Percentiles rank a stretch among this genome's conserved stretches.
Conservation (phyloP, 2,797 vertebrate species). For the Acanthornis magna region DNA sequence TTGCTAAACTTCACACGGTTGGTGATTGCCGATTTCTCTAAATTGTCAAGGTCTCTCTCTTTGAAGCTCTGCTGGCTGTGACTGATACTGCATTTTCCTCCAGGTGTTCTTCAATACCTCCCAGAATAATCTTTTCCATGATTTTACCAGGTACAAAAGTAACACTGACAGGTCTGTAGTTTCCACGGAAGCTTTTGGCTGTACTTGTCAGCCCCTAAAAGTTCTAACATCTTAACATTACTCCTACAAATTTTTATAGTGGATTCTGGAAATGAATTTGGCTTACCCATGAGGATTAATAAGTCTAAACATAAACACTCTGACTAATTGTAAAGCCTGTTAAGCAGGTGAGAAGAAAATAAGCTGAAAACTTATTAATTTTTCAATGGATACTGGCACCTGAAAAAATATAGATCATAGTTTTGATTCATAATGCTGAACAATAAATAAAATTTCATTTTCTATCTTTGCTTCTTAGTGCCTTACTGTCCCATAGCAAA, state of each 20-base stretch:
- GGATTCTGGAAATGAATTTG: neutral
- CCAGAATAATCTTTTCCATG: neutral
- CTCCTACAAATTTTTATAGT: neutral
- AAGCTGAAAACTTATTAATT: neutral
- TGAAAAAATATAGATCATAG: neutral
- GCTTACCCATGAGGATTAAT: neutral
- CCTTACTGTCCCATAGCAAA: neutral
- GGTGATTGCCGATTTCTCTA: no score
- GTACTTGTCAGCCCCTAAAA: neutral
- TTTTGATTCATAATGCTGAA: neutral
- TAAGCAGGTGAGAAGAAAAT: neutral
- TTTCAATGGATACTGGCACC: neutral
- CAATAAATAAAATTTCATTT: neutral
- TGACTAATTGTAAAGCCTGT: neutral
- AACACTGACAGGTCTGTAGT: neutral
- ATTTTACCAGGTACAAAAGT: neutral
- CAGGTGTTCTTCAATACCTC: neutral
- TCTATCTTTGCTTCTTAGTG: neutral
- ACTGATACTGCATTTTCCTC: neutral
- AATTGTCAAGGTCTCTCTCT: neutral
- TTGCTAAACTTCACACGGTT: rapidly evolving
- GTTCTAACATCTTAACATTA: neutral
- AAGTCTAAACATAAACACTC: neutral
- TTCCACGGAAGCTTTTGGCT: neutral
- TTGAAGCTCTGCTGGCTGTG: neutral